Base-by-base conservation (phyloP, 2,797 vertebrate genomes). In the Amblyopsis hoosieri region DNA sequence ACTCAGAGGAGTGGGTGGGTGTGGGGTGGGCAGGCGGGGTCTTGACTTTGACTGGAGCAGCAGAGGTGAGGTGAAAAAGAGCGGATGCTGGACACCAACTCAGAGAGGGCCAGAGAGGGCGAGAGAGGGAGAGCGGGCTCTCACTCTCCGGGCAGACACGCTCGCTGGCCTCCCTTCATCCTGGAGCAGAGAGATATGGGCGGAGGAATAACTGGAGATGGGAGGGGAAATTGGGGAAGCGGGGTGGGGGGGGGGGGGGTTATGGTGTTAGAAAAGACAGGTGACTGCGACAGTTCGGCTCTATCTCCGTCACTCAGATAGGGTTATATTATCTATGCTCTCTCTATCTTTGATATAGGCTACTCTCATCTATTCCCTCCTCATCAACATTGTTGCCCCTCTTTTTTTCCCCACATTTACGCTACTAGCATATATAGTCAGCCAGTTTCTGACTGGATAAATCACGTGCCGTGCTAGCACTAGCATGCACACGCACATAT, bases 151-250 rank as follows among this genome's bases (percentile, higher is more conserved):
- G 77, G 60, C 3, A 55, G 47, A 64, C 58, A 11, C 54, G 66
- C 62, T 48, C 0, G 47, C 80, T 72, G 79, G 62, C 57, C 61
- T 60, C 59, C 14, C 76, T 68, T 57, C 87, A 89, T 88, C 45
- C 75, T 76, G 77, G 80, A 78, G 69, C 67, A 9, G 14, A 60
- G 64, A 69, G 59, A 78, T 1, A 42, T 48, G n/a, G 54, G 29
- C 45, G 45, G 37, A 57, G n/a, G n/a, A n/a, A 45, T 9, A 11
- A 31, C 54, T 68, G 57, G 19, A 49, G 46, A 23, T 55, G 17
- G 13, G 45, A n/a, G 19, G 7, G 6, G 31, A 64, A n/a, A 12
- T 14, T 19, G 15, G 46, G 23, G 15, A 7, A 49, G 0, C 17
- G 5, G 31, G 48, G 13, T 12, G 13, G 23, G 47, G 19, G 17